A percentile compares a stretch with the other conserved stretches of the same genome.
These are phyloP conservation scores for Callithrix jacchus DNA, from an alignment of 2,113 vertebrate genomes.

Conservation along the genomic window DNA sequence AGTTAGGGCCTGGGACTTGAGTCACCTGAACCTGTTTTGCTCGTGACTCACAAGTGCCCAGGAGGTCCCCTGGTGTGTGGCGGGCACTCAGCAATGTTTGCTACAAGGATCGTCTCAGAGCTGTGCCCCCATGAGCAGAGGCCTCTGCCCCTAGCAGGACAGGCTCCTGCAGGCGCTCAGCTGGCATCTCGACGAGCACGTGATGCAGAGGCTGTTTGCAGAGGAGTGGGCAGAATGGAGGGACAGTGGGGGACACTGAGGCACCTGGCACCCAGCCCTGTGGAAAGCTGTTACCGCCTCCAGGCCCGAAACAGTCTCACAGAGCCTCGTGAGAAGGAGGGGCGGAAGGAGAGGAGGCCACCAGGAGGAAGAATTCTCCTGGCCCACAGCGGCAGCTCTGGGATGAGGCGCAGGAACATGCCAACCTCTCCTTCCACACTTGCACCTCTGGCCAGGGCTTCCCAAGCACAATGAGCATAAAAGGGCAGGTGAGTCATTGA, in stretches of 20 bases:
- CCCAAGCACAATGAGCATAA: fast-evolving
- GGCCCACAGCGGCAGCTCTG: fast-evolving
- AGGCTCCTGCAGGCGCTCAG: background rate
- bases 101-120: background rate
- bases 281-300: background rate
- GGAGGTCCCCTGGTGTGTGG: fast-evolving
- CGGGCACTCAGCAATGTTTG: background rate
- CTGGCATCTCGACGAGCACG: fast-evolving
- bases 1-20: fast-evolving
- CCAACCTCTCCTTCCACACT: background rate
- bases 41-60: fast-evolving
- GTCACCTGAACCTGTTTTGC: background rate
- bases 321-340: background rate
- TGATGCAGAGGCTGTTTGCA: background rate
- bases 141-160: background rate
- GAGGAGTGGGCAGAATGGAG: no score
- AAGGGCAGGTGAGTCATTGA: background rate
- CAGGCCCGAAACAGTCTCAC: background rate
- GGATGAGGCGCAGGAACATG: fast-evolving
- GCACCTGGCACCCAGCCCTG: fast-evolving
- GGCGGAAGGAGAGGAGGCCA: background rate
- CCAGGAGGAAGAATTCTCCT: fast-evolving
- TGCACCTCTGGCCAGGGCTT: background rate
- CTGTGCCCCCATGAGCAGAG: background rate
- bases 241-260: fast-evolving